Conservation (phyloP, 2,797 vertebrate genomes). For the Manis javanica region DNA sequence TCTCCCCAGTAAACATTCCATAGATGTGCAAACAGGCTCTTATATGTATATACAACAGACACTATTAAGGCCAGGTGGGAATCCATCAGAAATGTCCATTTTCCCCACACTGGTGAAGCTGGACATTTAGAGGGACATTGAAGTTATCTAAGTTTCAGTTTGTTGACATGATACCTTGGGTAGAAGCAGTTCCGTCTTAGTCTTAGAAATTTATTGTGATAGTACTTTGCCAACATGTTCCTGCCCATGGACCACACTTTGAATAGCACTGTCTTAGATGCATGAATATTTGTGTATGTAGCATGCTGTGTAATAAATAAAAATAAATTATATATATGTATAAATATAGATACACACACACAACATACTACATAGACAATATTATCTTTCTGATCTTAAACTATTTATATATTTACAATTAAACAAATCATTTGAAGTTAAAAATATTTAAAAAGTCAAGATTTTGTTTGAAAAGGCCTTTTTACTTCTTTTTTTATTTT, state of each 20-base stretch:
- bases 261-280: neutral
- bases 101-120: neutral
- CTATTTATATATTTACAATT: neutral
- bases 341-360: too few species aligned
- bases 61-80: too few species aligned
- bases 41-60: too few species aligned
- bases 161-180: neutral
- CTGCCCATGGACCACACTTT: neutral
- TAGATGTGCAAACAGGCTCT: too few species aligned
- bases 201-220: neutral
- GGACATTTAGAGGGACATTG: neutral
- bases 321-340: neutral
- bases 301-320: neutral
- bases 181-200: neutral
- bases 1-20: too few species aligned
- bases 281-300: neutral
- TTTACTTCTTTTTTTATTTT: neutral
- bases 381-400: neutral
- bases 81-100: too few species aligned
- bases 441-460: neutral
- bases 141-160: neutral
- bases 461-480: too few species aligned
- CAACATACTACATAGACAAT: neutral
- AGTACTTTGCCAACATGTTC: neutral
- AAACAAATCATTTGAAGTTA: neutral